Conservation (phyloP, 1,140 invertebrate species). For the Anastrepha ludens region DNA sequence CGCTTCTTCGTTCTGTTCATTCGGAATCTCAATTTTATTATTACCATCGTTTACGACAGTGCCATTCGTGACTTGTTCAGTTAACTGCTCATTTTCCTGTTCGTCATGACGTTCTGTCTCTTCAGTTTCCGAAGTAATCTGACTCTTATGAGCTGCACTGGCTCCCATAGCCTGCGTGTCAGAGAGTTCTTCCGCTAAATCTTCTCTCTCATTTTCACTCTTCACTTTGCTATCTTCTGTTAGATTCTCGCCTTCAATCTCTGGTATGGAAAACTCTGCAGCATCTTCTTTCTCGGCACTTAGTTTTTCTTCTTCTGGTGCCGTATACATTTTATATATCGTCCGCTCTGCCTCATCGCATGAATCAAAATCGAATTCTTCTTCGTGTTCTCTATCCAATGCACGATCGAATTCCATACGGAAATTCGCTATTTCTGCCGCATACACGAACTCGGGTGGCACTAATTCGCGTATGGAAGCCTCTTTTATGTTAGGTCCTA, state of each 20-base stretch:
- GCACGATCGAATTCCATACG: constrained; percentile 66
- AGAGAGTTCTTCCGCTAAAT: background rate
- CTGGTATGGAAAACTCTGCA: background rate
- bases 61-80: no score
- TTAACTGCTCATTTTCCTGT: no score
- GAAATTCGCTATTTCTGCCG: constrained; percentile 69
- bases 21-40: no score
- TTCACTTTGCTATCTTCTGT: background rate
- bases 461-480: constrained; percentile 65
- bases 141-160: no score
- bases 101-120: no score
- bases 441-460: constrained; percentile 64
- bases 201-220: background rate
- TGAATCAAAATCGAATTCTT: constrained; percentile 61
- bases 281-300: background rate
- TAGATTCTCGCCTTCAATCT: background rate
- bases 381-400: constrained; percentile 61
- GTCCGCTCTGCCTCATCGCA: constrained; percentile 61
- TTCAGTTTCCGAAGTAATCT: no score
- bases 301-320: constrained; percentile 28
- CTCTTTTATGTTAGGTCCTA: constrained; percentile 66
- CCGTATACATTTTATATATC: constrained; percentile 64
- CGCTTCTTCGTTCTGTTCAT: no score
- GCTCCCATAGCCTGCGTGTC: background rate
- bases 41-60: no score